Conservation (phyloP, 2,888 invertebrate genomes). For the Pachydiplax longipennis region DNA sequence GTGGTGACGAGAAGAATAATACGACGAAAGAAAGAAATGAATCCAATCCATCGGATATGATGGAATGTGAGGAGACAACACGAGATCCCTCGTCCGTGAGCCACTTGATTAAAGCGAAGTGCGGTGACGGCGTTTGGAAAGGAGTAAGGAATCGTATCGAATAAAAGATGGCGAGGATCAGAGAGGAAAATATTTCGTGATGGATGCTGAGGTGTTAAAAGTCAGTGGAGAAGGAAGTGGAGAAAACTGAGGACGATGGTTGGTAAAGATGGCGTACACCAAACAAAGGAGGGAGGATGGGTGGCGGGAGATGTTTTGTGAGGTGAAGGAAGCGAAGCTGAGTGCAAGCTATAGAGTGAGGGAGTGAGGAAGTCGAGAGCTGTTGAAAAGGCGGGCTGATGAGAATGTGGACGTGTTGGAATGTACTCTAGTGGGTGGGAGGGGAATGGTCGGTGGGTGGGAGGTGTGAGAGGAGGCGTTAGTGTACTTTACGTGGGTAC, state of each 20-base stretch:
- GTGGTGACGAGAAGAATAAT: neutral
- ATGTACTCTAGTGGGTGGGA: slow-evolving; percentile 16
- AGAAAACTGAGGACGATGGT: neutral
- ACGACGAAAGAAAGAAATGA: neutral
- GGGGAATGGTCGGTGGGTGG: neutral
- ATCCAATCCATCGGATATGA: neutral
- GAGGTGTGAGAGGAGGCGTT: neutral
- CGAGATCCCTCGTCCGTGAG: neutral
- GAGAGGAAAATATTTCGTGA: neutral
- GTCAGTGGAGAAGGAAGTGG: neutral
- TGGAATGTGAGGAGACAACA: slow-evolving; percentile 21
- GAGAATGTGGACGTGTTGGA: slow-evolving; percentile 34
- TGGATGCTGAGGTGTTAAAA: neutral
- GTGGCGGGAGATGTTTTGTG: slow-evolving; percentile 29
- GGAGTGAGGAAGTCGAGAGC: neutral
- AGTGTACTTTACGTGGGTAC: slow-evolving; percentile 30
- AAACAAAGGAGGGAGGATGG: neutral
- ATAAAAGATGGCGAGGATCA: neutral
- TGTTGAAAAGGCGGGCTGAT: slow-evolving; percentile 25
- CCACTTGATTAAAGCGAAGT: slow-evolving; percentile 22
- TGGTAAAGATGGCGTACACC: neutral
- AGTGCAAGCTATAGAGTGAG: neutral
- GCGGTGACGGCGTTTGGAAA: neutral
- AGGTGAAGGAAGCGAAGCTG: neutral
- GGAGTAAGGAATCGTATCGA: neutral